Conservation (phyloP, 2,797 vertebrate species). For the Parotocinclus haroldoi region DNA sequence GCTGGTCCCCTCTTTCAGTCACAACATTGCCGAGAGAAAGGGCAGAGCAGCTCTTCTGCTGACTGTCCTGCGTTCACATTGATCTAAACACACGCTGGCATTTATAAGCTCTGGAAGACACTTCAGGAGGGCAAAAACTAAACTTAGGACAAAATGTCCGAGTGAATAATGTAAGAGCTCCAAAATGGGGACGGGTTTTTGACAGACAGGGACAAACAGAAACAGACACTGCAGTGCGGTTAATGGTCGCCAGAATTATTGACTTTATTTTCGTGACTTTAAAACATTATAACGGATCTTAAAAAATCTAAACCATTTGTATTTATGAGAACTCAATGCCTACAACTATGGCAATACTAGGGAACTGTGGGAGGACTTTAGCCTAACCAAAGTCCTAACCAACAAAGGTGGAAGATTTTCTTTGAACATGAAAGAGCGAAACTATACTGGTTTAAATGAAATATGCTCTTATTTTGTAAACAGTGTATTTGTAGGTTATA, state of each 20-base stretch:
- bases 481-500: no score
- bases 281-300: no score
- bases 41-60: slow-evolving; percentile 22
- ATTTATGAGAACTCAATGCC: no score
- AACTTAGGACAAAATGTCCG: slow-evolving; percentile 66
- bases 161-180: slow-evolving; percentile 72
- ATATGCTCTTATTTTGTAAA: no score
- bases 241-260: slow-evolving; percentile 1
- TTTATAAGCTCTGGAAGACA: slow-evolving; percentile 39
- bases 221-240: background rate
- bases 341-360: no score
- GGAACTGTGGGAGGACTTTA: no score
- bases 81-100: slow-evolving; percentile 71
- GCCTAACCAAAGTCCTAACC: no score
- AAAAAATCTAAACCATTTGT: no score
- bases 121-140: slow-evolving; percentile 13
- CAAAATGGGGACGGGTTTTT: slow-evolving; percentile 59
- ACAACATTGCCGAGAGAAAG: slow-evolving; percentile 22
- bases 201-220: slow-evolving; percentile 56
- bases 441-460: no score
- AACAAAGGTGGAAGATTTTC: no score
- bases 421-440: no score
- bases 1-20: slow-evolving; percentile 29
- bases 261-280: no score
- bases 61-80: slow-evolving; percentile 51